These are phyloP conservation scores for Takifugu flavidus DNA, from an alignment of 2,113 vertebrate genomes.

Conservation along the genomic window DNA sequence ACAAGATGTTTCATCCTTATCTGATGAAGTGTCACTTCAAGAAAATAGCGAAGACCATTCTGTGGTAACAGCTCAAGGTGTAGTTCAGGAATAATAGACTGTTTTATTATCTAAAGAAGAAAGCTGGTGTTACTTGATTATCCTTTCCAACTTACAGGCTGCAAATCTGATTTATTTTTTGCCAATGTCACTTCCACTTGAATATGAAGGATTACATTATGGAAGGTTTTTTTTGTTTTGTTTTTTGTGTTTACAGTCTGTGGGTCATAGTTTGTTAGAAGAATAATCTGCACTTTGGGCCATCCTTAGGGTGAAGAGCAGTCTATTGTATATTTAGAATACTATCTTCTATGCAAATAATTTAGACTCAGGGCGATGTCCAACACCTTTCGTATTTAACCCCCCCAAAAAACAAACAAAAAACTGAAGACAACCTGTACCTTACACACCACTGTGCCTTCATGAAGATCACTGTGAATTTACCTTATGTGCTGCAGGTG, in stretches of 20 bases:
- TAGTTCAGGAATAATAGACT: conserved; percentile 34
- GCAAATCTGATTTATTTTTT: conserved; percentile 21
- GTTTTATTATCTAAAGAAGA: conserved; percentile 15
- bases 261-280: neutral
- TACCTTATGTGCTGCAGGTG: neutral
- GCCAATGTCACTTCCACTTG: conserved; percentile 16
- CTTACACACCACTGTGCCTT: conserved; percentile 34
- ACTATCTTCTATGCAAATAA: neutral
- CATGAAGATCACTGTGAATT: conserved; percentile 31
- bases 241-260: too few species aligned
- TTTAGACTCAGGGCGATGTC: neutral
- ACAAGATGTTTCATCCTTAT: conserved; percentile 17
- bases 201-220: too few species aligned
- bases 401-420: too few species aligned
- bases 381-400: conserved; percentile 8
- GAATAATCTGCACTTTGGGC: conserved; percentile 11
- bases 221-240: too few species aligned
- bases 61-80: conserved; percentile 22
- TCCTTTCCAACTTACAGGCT: conserved; percentile 24
- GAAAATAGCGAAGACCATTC: conserved; percentile 32
- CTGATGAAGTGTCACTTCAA: conserved; percentile 15
- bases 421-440: too few species aligned
- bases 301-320: conserved; percentile 13
- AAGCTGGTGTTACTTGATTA: conserved; percentile 9
- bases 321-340: conserved; percentile 18